Evolutionary conservation across 1,140 invertebrate species (phyloP), one percentile per base, ranked within the genome.

Genomic region (Drosophila simulans): DNA sequence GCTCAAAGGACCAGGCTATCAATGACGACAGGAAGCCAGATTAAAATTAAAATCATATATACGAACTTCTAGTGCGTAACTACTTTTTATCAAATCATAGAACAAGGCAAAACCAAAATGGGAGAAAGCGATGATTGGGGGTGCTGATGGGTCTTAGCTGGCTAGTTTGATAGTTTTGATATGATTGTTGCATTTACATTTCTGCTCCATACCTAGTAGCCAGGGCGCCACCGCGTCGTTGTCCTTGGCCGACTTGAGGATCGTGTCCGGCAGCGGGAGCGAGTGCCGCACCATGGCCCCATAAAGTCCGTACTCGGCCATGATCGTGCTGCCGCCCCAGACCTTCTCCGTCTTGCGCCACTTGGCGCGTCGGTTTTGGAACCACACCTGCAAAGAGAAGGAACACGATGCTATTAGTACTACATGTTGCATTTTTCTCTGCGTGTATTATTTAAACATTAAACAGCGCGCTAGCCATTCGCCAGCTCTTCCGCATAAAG

Each of bases 321-420:
- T 99, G 91, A 99, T 99, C 70, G 98, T 99, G 91, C 97, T 98
- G 78, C 98, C 95, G n/a, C 99, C 99, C 98, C 98, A 99, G 76
- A 98, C 99, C 92, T 99, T 99, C 93, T 99, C 98, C 17, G 98
- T 99, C 93, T 99, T 99, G 45, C 98, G 95, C 98, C 98, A 99
- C 92, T 99, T 99, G 70, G 98, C 98, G 52, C 98, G 94, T 17
- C 98, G 95, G 93, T 99, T 99, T 94, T 99, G 91, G 82, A 92
- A 92, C 91, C 91, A 92, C 20, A 92, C 91, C 91, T 92, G 79
- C 3, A 91, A 8, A 20, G 0, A 7, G 20, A 20, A 5, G 15
- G 4, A 13, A 10, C 7, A 22, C 20, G 20, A 22, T 22, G 20
- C 20, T 22, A 22, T 22, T 22, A 22, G 20, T 22, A 22, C 3